A percentile compares a stretch with the other conserved stretches of the same genome.
Conservation (phyloP, 2,888 invertebrate genomes). For the Diarsia brunnea region DNA sequence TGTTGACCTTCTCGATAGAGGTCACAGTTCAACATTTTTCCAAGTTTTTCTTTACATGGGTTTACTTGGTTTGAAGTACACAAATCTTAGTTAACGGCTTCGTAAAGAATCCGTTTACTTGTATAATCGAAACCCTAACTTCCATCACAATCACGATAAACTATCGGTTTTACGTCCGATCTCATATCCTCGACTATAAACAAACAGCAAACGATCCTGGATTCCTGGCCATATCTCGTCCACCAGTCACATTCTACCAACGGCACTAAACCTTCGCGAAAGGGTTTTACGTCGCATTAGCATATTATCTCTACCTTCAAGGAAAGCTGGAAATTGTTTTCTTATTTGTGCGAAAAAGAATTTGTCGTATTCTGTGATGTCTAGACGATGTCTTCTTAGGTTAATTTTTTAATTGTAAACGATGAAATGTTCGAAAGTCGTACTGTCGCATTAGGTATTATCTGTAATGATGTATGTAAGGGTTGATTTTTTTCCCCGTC, state of each 20-base stretch:
- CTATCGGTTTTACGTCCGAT: conserved; percentile 12
- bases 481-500: no score
- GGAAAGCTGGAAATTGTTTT: conserved; percentile 41
- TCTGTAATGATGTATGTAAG: no score
- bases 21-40: no score
- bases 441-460: no score
- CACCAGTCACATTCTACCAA: conserved; percentile 29
- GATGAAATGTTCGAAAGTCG: no score
- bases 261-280: conserved; percentile 37
- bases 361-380: conserved; percentile 30
- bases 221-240: conserved; percentile 17
- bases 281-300: conserved; percentile 58
- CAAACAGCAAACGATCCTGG: conserved; percentile 26
- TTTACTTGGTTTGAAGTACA: no score
- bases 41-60: no score
- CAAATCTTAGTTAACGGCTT: no score
- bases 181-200: conserved; percentile 20
- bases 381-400: no score
- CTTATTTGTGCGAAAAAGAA: conserved; percentile 50
- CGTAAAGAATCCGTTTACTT: no score
- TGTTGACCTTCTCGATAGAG: no score
- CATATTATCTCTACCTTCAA: conserved; percentile 51
- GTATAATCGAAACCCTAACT: neutral
- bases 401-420: no score
- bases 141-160: conserved; percentile 6